Evolutionary conservation across 1,140 invertebrate genomes (phyloP), one percentile per base, ranked within the genome.

Genomic region (Ips typographus): DNA sequence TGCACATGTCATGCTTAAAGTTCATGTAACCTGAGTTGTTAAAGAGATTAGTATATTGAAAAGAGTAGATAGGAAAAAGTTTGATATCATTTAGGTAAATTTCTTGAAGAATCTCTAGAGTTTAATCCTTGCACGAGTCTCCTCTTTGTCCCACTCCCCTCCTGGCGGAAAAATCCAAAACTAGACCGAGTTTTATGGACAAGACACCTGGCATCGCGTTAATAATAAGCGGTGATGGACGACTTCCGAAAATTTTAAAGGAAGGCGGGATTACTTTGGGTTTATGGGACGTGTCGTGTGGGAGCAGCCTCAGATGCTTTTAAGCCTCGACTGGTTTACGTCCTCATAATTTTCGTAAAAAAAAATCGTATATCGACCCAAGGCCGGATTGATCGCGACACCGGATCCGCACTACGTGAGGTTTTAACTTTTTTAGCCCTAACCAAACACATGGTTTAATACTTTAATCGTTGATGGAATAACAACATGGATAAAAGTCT

Each of bases 161-260:
- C 22, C 22, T 22, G 22, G 22, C 22, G 22, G 22, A 22, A 22
- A 22, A 22, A 22, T 22, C 22, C 22, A 22, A 22, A 22, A 22
- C 22, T 22, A 22, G 22, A 22, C 22, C 22, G 22, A 22, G 49
- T 61, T 73, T 71, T 66, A 71, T 70, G 55, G 68, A 6, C 65
- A 65, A 42, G 64, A 68, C 71, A 73, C 68, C 68, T 73, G 71
- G 68, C 68, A 61, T 41, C 59, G 8, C 42, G 39, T 51, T 5
- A 68, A 61, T 63, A 65, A 63, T 64, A 64, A 49, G 55, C 51
- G 6, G 49, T 73, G 71, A 73, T 65, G 47, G 65, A 73, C 57
- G 64, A 73, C 71, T 73, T 73, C 71, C 71, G 62, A 73, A 73
- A 73, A 55, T 73, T 70, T 65, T 60, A 68, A 70, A 73, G 71